A percentile compares a stretch with the other conserved stretches of the same genome.
Conservation (phyloP, 2,113 vertebrate genomes). For the Progne subis region DNA sequence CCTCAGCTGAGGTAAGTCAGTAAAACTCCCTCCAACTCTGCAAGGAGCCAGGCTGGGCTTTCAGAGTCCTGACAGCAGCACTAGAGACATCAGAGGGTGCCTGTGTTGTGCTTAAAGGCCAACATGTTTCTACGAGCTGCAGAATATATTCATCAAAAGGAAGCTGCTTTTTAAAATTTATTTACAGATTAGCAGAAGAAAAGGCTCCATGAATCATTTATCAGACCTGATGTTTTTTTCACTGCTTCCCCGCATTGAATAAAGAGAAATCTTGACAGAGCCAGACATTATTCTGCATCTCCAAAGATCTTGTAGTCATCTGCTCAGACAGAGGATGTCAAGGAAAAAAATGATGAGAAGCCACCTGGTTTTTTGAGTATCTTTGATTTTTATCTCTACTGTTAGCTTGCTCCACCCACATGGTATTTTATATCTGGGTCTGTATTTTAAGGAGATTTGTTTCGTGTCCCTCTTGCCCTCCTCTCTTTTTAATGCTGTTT, state of each 20-base stretch:
- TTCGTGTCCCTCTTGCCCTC: conserved; percentile 38
- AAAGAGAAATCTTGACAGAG: conserved; percentile 43
- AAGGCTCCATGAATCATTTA: conserved; percentile 69
- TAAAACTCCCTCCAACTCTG: background rate
- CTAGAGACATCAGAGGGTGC: background rate
- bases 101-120: conserved; percentile 21
- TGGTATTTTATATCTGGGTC: conserved; percentile 61
- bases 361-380: conserved; percentile 9
- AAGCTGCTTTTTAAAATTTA: conserved; percentile 57
- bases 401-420: conserved; percentile 15
- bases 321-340: conserved; percentile 1
- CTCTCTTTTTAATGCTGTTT: background rate
- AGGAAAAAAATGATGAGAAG: background rate
- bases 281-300: conserved; percentile 22
- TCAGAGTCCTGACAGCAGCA: background rate
- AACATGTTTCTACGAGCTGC: conserved; percentile 51
- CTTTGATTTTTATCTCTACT: conserved; percentile 36
- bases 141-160: conserved; percentile 68
- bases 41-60: background rate
- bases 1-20: background rate
- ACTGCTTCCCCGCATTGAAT: background rate
- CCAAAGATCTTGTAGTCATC: conserved; percentile 1
- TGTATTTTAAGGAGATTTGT: conserved; percentile 52
- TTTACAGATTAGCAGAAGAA: conserved; percentile 71
- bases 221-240: conserved; percentile 40